Evolutionary conservation across 1,140 invertebrate species (phyloP).

Genomic region (Drosophila miranda): DNA sequence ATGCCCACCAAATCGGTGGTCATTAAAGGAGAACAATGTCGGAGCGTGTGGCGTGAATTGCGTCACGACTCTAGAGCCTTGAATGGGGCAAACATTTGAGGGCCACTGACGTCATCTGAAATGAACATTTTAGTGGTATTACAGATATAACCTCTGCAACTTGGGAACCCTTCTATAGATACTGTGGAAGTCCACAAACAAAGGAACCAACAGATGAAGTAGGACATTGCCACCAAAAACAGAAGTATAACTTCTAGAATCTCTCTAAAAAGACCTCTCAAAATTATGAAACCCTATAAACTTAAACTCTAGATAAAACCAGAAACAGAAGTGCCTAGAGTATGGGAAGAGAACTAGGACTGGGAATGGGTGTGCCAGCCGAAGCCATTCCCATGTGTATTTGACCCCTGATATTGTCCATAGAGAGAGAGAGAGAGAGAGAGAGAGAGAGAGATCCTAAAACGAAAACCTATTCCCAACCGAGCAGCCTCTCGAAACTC

Average conservation of each 20-base stretch:
- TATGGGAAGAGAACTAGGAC: neutral
- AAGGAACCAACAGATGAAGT: too few relatives aligned
- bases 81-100: neutral
- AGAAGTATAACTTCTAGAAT: too few relatives aligned
- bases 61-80: conserved; percentile 21
- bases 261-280: neutral
- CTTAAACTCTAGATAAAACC: conserved; percentile 12
- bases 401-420: conserved; percentile 24
- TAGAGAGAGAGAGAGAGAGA: neutral
- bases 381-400: conserved; percentile 37
- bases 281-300: conserved; percentile 1
- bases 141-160: too few relatives aligned
- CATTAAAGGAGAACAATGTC: conserved; percentile 47
- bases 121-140: neutral
- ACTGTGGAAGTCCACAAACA: too few relatives aligned
- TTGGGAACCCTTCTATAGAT: too few relatives aligned
- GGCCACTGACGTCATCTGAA: neutral
- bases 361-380: neutral
- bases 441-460: neutral
- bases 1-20: conserved; percentile 29
- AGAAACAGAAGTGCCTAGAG: conserved; percentile 29
- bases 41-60: conserved; percentile 46
- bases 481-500: neutral
- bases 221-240: too few relatives aligned
- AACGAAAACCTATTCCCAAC: neutral